Conservation (phyloP, 2,888 invertebrate genomes). For the Teleogryllus oceanicus region DNA sequence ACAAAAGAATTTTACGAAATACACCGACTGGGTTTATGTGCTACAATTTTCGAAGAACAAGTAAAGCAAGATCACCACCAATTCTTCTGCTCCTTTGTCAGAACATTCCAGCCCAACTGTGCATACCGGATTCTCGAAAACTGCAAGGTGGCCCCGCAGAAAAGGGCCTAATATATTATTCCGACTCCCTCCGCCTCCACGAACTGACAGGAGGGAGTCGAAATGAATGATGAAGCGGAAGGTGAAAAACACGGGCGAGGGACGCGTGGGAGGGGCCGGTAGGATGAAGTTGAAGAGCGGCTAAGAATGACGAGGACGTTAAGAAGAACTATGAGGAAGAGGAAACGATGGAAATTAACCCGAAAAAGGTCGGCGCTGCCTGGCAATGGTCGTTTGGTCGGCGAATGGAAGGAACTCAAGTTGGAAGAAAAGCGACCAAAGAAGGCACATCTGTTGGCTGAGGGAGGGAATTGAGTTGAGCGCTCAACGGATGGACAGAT, state of each 20-base stretch:
- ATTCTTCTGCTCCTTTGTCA: no score
- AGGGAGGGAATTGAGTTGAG: no score
- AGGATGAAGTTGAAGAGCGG: background rate
- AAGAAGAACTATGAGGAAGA: background rate
- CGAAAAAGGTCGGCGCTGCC: background rate
- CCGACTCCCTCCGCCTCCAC: background rate
- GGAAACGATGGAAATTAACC: conserved; percentile 18
- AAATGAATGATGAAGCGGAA: conserved; percentile 8
- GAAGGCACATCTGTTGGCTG: background rate
- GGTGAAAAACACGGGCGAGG: background rate
- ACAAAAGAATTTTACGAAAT: no score
- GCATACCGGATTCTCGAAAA: background rate
- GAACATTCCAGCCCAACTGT: background rate
- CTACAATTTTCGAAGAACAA: no score
- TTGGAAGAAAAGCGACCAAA: background rate
- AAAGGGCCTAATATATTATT: conserved; percentile 8
- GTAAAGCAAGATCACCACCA: no score
- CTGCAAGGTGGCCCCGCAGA: background rate
- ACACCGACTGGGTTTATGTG: no score
- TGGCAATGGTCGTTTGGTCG: background rate
- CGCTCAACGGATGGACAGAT: no score
- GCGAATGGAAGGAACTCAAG: background rate
- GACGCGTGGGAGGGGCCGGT: background rate
- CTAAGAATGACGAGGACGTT: conserved; percentile 18
- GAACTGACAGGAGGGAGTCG: background rate